Evolutionary conservation across 2,113 vertebrate genomes (phyloP), one percentile per base, ranked within the genome.

Genomic region (Blennius ocellaris): DNA sequence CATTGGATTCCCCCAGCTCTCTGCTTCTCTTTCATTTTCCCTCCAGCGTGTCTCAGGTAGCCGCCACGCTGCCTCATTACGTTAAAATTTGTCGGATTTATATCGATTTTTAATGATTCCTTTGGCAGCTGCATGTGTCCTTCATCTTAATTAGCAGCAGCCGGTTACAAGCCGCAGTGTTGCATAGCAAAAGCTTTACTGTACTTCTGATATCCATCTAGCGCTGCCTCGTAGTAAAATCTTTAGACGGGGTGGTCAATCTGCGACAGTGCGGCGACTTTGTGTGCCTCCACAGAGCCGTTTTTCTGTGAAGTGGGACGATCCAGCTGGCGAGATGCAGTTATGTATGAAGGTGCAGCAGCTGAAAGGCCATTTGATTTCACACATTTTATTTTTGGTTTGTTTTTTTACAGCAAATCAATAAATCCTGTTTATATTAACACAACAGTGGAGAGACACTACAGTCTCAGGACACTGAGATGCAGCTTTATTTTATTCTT

Each of bases 71-170:
- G 11, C 47, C 64, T 74, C 45, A 11, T 76, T 76, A 73, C 11
- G 36, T 47, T 45, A 51, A 30, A 65, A 60, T 56, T 48, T 75
- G 69, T 74, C 6, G 61, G 57, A 45, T 41, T 60, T 59, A 0
- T 52, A 41, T 56, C 11, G 55, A 69, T 70, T 73, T 73, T 73
- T 76, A 78, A 78, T 44, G 61, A 68, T n/a, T 37, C 45, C 56
- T 68, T 11, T 10, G 73, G 72, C 48, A 66, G 60, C 64, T 15
- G 1, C 12, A 6, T 48, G n/a, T 40, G n/a, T 55, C 44, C 49
- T 83, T 75, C 55, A 67, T 83, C 78, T 80, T 83, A 81, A 85
- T 89, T 74, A 77, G 72, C 30, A 17, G 59, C 54, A 16, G 47
- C 60, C 67, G 73, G 64, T 67, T 73, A 76, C 58, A 37, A 30